Evolutionary conservation across 2,113 vertebrate genomes (phyloP).

Genomic region (Seriola rivoliana): DNA sequence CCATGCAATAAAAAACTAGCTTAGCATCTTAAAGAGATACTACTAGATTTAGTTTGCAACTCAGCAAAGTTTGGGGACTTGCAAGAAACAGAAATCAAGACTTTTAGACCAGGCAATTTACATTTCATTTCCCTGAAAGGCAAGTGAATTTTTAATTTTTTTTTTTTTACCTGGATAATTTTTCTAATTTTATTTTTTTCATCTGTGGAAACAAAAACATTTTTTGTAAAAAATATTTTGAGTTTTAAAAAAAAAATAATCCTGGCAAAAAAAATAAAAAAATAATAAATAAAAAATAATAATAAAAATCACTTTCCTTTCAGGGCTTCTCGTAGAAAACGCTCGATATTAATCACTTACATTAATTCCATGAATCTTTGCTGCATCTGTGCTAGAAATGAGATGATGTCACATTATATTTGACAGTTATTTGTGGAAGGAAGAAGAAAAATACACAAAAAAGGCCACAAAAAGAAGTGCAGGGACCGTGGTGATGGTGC

Average conservation of each 20-base stretch:
- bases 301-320: too few relatives aligned
- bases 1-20: not conserved
- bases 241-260: too few relatives aligned
- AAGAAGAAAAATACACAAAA: conserved; percentile 1
- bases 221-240: too few relatives aligned
- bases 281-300: too few relatives aligned
- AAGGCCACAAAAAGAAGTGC: not conserved
- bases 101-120: not conserved
- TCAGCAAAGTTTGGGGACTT: not conserved
- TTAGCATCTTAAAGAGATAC: not conserved
- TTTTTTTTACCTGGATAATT: too few relatives aligned
- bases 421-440: not conserved
- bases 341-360: too few relatives aligned
- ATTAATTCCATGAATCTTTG: not conserved
- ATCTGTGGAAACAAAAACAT: too few relatives aligned
- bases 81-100: not conserved
- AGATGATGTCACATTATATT: not conserved
- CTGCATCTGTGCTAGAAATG: not conserved
- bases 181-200: too few relatives aligned
- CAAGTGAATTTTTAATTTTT: too few relatives aligned
- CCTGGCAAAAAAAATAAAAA: too few relatives aligned
- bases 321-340: too few relatives aligned
- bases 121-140: too few relatives aligned
- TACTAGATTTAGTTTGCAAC: not conserved
- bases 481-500: conserved; percentile 9